Percentiles rank a stretch among this genome's conserved stretches.
Evolutionary conservation across 2,797 vertebrate genomes (phyloP).

Genomic region (Spondyliosoma cantharus): DNA sequence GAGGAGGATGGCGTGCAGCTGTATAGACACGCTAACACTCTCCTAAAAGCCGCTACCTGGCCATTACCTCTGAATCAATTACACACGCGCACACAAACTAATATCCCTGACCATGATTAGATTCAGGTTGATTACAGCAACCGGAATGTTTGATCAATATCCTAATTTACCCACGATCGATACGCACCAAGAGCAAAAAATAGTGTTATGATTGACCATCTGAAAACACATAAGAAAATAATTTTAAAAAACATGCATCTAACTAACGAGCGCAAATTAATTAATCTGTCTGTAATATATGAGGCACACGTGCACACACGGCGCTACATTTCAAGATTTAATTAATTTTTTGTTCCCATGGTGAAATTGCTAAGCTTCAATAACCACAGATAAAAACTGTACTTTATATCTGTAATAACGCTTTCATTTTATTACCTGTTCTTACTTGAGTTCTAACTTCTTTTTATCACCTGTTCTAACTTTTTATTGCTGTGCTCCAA

Average conservation of each 20-base stretch:
- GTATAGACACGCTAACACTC: constrained; percentile 8
- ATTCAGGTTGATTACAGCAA: constrained; percentile 75
- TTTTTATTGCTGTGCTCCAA: constrained; percentile 58
- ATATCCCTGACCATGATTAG: constrained; percentile 67
- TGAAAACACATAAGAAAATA: constrained; percentile 43
- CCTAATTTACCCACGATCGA: constrained; percentile 75
- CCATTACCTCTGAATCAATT: constrained; percentile 67
- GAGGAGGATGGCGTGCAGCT: constrained; percentile 1
- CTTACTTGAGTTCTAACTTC: constrained; percentile 48
- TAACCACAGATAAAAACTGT: constrained; percentile 48
- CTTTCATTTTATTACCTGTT: constrained; percentile 59
- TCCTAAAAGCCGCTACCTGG: constrained; percentile 36
- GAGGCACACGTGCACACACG: neutral
- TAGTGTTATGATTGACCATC: constrained; percentile 66
- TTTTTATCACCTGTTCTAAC: constrained; percentile 61
- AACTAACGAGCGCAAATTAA: constrained; percentile 28
- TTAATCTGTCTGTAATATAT: constrained; percentile 36
- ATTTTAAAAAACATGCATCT: constrained; percentile 5
- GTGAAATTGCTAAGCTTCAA: constrained; percentile 16
- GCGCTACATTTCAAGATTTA: neutral
- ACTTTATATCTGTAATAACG: constrained; percentile 49
- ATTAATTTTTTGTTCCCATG: constrained; percentile 1
- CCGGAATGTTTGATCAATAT: constrained; percentile 72
- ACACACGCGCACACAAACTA: constrained; percentile 46
- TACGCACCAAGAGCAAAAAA: constrained; percentile 58